A percentile compares a stretch with the other conserved stretches of the same genome.
Evolutionary conservation across 2,888 invertebrate genomes (phyloP).

Genomic region (Chouioia cunea): DNA sequence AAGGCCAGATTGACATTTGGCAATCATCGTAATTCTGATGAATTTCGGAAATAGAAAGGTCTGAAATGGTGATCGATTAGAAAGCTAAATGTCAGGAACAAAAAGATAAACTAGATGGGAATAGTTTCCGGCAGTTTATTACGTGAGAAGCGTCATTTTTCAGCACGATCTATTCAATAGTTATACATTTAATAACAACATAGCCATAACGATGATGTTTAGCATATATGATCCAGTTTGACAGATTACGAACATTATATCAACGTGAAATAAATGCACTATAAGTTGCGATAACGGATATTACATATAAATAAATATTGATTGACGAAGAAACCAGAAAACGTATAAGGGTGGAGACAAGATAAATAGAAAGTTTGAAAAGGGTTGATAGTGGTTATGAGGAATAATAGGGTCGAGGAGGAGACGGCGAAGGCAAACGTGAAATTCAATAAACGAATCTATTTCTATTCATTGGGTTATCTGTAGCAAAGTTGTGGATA

Average conservation of each 20-base stretch:
- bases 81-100: neutral
- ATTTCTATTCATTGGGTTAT: constrained; percentile 63
- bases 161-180: too few species aligned
- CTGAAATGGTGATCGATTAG: neutral
- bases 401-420: constrained; percentile 32
- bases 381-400: constrained; percentile 6
- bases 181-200: too few species aligned
- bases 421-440: constrained; percentile 44
- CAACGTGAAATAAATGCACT: too few species aligned
- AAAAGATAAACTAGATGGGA: constrained; percentile 17
- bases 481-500: constrained; percentile 59
- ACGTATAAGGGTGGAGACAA: neutral
- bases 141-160: too few species aligned
- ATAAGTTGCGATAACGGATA: too few species aligned
- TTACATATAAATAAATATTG: neutral
- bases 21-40: constrained; percentile 44
- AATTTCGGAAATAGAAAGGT: constrained; percentile 14
- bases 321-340: constrained; percentile 8
- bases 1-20: constrained; percentile 37
- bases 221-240: too few species aligned
- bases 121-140: too few species aligned
- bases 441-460: constrained; percentile 63
- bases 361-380: neutral
- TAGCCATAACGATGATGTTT: too few species aligned
- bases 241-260: too few species aligned